Percentiles rank a stretch among this genome's conserved stretches.
These are phyloP conservation scores for Chaetophractus vellerosus DNA, from an alignment of 2,797 vertebrate genomes.

Conservation along the genomic window DNA sequence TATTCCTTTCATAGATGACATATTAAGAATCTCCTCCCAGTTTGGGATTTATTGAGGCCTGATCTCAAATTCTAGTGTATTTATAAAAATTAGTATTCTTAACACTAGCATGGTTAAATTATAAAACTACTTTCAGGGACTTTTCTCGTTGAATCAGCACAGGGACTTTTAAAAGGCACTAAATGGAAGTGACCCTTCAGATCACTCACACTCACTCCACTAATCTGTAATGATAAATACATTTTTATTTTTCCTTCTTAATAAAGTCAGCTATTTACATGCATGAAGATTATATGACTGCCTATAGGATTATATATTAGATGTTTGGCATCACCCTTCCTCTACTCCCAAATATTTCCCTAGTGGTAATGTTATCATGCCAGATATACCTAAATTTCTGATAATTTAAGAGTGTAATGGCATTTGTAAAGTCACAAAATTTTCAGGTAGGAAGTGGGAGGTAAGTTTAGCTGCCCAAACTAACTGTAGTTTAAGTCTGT, in stretches of 20 bases:
- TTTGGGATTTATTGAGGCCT: neutral
- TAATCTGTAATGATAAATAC: neutral
- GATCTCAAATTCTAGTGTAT: neutral
- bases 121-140: neutral
- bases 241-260: slow-evolving; percentile 12
- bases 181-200: neutral
- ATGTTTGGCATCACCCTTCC: neutral
- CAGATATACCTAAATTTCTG: neutral
- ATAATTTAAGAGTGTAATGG: neutral
- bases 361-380: neutral
- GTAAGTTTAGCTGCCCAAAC: neutral
- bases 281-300: neutral
- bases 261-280: neutral
- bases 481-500: neutral
- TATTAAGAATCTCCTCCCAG: neutral
- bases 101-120: neutral
- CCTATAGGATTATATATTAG: neutral
- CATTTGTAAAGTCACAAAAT: neutral
- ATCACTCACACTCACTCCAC: neutral
- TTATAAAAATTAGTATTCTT: neutral
- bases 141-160: neutral
- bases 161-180: neutral
- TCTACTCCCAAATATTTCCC: neutral
- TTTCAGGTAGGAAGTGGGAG: neutral
- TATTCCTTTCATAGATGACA: neutral